Conservation (phyloP, 2,888 invertebrate species). For the Osmoderma eremita region DNA sequence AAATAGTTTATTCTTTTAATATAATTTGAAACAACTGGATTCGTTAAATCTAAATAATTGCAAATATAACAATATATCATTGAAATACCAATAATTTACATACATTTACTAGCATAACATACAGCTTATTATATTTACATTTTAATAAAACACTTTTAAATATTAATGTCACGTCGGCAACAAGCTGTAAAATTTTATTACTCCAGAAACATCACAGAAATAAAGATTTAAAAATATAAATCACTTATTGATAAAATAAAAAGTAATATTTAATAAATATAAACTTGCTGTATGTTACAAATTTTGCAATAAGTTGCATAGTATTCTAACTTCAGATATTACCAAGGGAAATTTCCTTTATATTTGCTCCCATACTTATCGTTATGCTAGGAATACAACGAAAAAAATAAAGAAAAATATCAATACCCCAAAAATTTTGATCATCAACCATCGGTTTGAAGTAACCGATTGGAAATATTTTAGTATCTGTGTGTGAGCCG, state of each 20-base stretch:
- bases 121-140: too few relatives aligned
- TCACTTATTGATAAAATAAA: too few relatives aligned
- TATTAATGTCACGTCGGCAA: neutral
- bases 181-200: neutral
- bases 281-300: slow-evolving; percentile 10
- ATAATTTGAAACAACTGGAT: slow-evolving; percentile 25
- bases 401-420: slow-evolving; percentile 99
- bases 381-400: slow-evolving; percentile 89
- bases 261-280: neutral
- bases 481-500: slow-evolving; percentile 95
- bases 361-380: neutral
- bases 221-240: too few relatives aligned
- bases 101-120: too few relatives aligned
- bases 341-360: neutral
- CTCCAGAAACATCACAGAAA: slow-evolving; percentile 4
- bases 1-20: slow-evolving; percentile 23
- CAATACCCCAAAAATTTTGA: slow-evolving; percentile 97
- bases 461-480: slow-evolving; percentile 98
- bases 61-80: slow-evolving; percentile 34
- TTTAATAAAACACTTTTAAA: too few relatives aligned
- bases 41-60: slow-evolving; percentile 23
- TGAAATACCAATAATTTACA: slow-evolving; percentile 18
- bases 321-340: neutral
- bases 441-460: slow-evolving; percentile 98
- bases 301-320: neutral